Base-by-base conservation (phyloP, 1,140 invertebrate genomes). In the Cataglyphis hispanica region DNA sequence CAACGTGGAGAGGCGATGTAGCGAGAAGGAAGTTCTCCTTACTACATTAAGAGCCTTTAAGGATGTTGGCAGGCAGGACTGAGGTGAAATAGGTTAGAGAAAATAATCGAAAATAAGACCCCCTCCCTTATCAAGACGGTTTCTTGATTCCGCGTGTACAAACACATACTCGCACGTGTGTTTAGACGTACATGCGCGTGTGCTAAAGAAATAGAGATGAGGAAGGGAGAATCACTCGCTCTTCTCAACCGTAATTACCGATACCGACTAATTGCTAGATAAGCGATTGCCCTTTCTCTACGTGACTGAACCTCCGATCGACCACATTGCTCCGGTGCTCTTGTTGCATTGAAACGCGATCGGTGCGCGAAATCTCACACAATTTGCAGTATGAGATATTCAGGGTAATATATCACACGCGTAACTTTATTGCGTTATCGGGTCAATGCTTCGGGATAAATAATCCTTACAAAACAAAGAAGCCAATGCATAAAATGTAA, bases 251-350 rank as follows among this genome's bases (percentile, higher is more conserved):
- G 64, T 90, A 85, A 89, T 90, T 90, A 90, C 83, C 86, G 86
- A 86, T 90, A 88, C 67, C 66, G 81, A 70, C 89, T 91, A 91
- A 91, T 91, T 91, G 84, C 74, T 76, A 90, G 84, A 91, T 90
- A 91, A 91, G 50, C 69, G 37, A 40, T 16, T 60, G 85, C 64
- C 85, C 58, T 66, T 37, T 46, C 70, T 46, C 64, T 50, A 43
- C 53, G 66, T 50, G 50, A 75, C 46, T 43, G 56, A 69, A 72
- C 13, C 53, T 74, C 34, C 69, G 46, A 81, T 72, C 66, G 34
- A 72, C 19, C 34, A 8, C 25, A 64, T 64, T 46, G 43, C n/a
- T 27, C 19, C 40, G 34, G 2, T 83, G 37, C 67, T 83, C n/a
- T 83, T 72, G 19, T 61, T 74, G 56, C 53, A 37, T 34, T 31